Evolutionary conservation across 2,113 vertebrate species (phyloP), one percentile per base, ranked within the genome.

Genomic region (Ceyx cyanopectus): DNA sequence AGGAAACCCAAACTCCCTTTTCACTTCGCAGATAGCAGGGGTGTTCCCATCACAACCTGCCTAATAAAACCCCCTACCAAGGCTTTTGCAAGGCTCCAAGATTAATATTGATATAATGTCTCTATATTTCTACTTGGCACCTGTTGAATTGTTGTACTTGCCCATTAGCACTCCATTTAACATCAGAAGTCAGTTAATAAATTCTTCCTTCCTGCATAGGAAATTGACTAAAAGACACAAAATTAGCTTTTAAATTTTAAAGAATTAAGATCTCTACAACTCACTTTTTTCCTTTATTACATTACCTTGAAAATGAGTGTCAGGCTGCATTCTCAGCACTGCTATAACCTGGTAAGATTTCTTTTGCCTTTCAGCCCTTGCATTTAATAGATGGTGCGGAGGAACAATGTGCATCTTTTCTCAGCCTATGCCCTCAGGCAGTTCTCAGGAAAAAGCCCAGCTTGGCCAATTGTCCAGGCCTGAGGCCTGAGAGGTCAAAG

Each of bases 161-260:
- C 95, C 97, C 98, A 98, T 97, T 97, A 98, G 97, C 97, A 97
- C 97, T 97, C 97, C 97, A 98, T 98, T 98, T 98, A 98, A 97
- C 95, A 97, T 89, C 92, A 97, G 97, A 95, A 97, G 96, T 90
- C 96, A 97, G 98, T 98, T 98, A 97, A 98, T 98, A 98, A 98
- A 98, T 98, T 98, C 95, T 97, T 97, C 95, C 96, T 97, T 97
- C 96, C 97, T 98, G 98, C 96, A 93, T 97, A 97, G 97, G 97
- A 97, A 98, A 98, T 98, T 97, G 98, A 98, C 97, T 98, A 97
- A 97, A 98, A 98, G 98, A 98, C 97, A 98, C 97, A 98, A 98
- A 98, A 98, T 98, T 98, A 98, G 97, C 98, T 97, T 98, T 98
- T 98, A 98, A 98, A 98, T 98, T 98, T 98, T 97, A 98, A 98